Percentiles rank a stretch among this genome's conserved stretches.
phyloP scores from a whole-genome alignment of 2,797 vertebrate species.

The Manis pentadactyla region DNA sequence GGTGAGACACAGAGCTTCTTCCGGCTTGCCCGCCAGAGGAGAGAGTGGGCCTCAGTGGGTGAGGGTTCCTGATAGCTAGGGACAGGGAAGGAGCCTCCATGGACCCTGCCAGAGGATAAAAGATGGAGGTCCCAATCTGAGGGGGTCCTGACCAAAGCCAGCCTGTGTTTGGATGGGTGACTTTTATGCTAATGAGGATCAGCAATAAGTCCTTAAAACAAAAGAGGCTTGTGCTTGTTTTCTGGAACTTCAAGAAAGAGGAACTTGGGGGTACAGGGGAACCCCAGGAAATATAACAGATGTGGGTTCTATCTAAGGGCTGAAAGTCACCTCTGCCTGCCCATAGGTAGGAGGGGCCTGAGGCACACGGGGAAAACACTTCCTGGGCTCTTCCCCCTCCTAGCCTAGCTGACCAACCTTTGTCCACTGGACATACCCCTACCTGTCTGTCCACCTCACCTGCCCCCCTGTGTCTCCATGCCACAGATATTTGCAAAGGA shows the following conservation, averaged over 20 bases:
- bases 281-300: background rate
- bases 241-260: background rate
- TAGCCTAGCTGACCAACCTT: background rate
- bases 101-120: background rate
- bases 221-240: background rate
- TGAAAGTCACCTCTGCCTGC: background rate
- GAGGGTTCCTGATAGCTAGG: background rate
- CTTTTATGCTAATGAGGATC: background rate
- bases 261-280: background rate
- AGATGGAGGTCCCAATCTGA: background rate
- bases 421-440: background rate
- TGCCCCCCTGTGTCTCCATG: fast-evolving
- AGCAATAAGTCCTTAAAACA: background rate
- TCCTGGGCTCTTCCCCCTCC: background rate
- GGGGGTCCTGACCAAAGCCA: background rate
- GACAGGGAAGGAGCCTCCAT: background rate
- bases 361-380: background rate
- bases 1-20: background rate
- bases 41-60: background rate
- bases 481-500: background rate
- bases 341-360: background rate
- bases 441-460: background rate
- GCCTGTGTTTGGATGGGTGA: background rate
- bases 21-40: background rate
- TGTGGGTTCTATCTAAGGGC: too few relatives aligned